Evolutionary conservation across 2,888 invertebrate genomes (phyloP), one percentile per base, ranked within the genome.

Genomic region (Caenorhabditis sp.): DNA sequence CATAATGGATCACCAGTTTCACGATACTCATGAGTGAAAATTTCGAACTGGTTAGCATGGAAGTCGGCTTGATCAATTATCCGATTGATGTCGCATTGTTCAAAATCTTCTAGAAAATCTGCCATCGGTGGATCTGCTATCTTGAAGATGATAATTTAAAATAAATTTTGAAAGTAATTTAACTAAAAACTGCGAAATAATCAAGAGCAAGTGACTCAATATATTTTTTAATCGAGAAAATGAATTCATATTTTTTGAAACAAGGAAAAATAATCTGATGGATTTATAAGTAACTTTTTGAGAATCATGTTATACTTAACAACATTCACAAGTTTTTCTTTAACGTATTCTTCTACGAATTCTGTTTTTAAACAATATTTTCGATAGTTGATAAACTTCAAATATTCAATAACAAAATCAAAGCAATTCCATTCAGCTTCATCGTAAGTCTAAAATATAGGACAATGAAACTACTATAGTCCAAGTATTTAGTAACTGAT

Each of bases 11-110:
- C 76, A 2, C 56, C 69, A 13, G 78, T 79, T 55, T 86, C 86
- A 4, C 86, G 76, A 62, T 79, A 86, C 37, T 86, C 84, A 28
- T 86, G 86, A 1, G 79, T 84, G 68, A 86, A 86, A 35, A 83
- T 81, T 11, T 86, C 83, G 51, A 86, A 86, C 62, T 85, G 80
- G 18, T 56, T 55, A 18, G 62, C 68, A 22, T 72, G 20, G 44
- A 84, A 85, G 20, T 69, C 72, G 20, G 55, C 44, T 35, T 51
- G 50, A 56, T 84, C 83, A 1, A 78, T 58, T 11, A 18, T 51
- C 37, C 85, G 60, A 60, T 82, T 78, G 2, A 64, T 58, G 26
- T 82, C 82, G 2, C 50, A 28, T 4, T 51, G 51, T 15, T 53
- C 67, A 9, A 51, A 24, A 47, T 85, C 84, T 51, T 85, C 85